phyloP scores from a whole-genome alignment of 2,797 vertebrate species.

The Crenuchus spilurus region DNA sequence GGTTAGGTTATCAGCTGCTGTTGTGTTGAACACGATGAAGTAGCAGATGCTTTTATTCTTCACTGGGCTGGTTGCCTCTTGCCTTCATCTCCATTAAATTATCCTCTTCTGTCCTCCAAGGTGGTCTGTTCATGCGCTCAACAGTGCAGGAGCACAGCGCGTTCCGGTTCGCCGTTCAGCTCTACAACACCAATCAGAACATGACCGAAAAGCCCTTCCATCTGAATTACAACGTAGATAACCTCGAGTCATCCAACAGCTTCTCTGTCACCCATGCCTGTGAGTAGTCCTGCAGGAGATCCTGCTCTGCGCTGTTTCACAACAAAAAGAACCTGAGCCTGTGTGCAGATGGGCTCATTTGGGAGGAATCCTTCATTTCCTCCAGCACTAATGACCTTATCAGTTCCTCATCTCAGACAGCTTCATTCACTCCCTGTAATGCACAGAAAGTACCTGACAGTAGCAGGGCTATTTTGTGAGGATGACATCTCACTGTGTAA shows the following conservation, averaged over 20 bases:
- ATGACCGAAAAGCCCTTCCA: constrained; percentile 98
- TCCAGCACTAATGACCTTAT: constrained; percentile 11
- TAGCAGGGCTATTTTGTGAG: constrained; percentile 19
- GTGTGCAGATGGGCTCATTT: neutral
- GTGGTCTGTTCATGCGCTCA: constrained; percentile 98
- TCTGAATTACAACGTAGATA: constrained; percentile 98
- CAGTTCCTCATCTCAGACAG: constrained; percentile 19
- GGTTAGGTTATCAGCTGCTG: too few species aligned
- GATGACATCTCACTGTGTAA: constrained; percentile 28
- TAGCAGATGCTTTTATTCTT: too few species aligned
- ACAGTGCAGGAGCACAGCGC: constrained; percentile 99
- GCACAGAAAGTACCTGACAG: constrained; percentile 5
- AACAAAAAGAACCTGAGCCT: too few species aligned
- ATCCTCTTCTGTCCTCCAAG: constrained; percentile 72
- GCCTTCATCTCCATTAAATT: neutral
- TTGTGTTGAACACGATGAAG: too few species aligned
- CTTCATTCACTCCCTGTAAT: constrained; percentile 3
- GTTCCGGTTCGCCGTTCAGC: constrained; percentile 98
- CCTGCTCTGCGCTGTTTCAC: neutral
- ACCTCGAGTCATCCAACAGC: constrained; percentile 99
- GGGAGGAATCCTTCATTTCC: neutral
- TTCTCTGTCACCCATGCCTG: constrained; percentile 99
- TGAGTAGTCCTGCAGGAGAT: constrained; percentile 78
- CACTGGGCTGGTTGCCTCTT: too few species aligned
- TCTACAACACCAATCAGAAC: constrained; percentile 99